These are phyloP conservation scores for Hirtodrosophila alboralis DNA, from an alignment of 2,888 invertebrate species.

Conservation along the genomic window DNA sequence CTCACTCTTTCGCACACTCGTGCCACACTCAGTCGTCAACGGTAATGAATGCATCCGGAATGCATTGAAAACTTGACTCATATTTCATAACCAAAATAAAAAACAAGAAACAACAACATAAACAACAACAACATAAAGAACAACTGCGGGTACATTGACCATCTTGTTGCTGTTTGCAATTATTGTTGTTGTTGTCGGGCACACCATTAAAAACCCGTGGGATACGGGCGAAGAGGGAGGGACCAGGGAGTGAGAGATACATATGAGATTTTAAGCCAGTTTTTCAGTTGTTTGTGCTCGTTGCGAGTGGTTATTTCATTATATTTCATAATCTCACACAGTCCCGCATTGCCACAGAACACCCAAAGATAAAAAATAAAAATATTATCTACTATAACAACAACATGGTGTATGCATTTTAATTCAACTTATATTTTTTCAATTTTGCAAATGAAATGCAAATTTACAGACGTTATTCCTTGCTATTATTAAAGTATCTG, in stretches of 20 bases:
- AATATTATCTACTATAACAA: conserved; percentile 8
- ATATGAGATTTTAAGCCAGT: conserved; percentile 66
- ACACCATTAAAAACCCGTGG: conserved; percentile 21
- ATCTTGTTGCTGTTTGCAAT: conserved; percentile 67
- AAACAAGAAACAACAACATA: conserved; percentile 29
- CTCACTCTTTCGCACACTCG: conserved; percentile 3
- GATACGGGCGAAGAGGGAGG: too few relatives aligned
- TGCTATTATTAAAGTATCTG: conserved; percentile 41
- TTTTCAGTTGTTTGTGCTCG: conserved; percentile 50
- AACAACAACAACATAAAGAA: conserved; percentile 12
- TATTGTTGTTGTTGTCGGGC: conserved; percentile 35
- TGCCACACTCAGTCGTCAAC: conserved; percentile 64
- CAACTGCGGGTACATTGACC: conserved; percentile 68
- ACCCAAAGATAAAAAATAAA: conserved; percentile 4
- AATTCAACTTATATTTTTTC: conserved; percentile 26
- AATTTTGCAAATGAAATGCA: conserved; percentile 59
- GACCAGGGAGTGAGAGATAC: conserved; percentile 1
- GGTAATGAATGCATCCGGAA: conserved; percentile 80
- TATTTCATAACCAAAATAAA: conserved; percentile 74
- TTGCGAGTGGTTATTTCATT: conserved; percentile 42
- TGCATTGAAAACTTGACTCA: conserved; percentile 80
- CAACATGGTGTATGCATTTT: conserved; percentile 22
- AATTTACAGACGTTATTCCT: conserved; percentile 33
- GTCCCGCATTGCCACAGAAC: conserved; percentile 2
- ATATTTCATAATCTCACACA: conserved; percentile 63